Base-by-base conservation (phyloP, 37 sponge, comb jelly and placozoan genomes). In the Haliclona indistincta region DNA sequence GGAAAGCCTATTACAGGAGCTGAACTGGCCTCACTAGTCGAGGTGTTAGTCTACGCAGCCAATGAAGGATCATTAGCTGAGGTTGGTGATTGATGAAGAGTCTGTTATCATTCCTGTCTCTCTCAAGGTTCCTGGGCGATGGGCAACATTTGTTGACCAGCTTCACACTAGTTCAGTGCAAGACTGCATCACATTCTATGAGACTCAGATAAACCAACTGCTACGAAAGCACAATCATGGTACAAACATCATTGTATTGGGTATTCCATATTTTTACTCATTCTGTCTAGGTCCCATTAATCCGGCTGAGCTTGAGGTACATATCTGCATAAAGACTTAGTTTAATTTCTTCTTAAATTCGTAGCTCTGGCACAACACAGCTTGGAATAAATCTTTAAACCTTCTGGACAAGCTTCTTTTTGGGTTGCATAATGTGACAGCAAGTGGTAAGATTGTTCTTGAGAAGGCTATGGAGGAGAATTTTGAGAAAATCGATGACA, bases 21-120 rank as follows among this genome's bases (percentile, higher is more conserved):
- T 6, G 92, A 95, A 74, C 62, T 95, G 52, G 96, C 96, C 4
- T 67, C 92, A 30, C 83, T 95, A 28, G 52, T 95, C 66, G 79
- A 81, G 70, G 55, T 95, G 25, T 80, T 95, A 22, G 96, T 95
- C 10, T 66, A 65, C 7, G 96, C 96, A n/a, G 92, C 96, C 47
- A 95, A 95, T 82, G 86, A 88, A 70, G 96, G 96, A 8, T 86
- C 86, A 17, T 54, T 95, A 42, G 89, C 96, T 45, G 88, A 87
- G 79, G 86, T 54, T 26, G 52, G 2, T 30, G 4, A 17, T 20
- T 39, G 42, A 38, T 38, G 1, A 4, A 17, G 22, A 39, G 28
- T 2, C 70, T 43, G 15, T 43, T 43, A 28, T 28, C 70, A 29
- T 68, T 39, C 43, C 56, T 79, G 40, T 39, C 49, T 0, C 32